Evolutionary conservation across 2,888 invertebrate species (phyloP).

Genomic region (Heliconius hortense): DNA sequence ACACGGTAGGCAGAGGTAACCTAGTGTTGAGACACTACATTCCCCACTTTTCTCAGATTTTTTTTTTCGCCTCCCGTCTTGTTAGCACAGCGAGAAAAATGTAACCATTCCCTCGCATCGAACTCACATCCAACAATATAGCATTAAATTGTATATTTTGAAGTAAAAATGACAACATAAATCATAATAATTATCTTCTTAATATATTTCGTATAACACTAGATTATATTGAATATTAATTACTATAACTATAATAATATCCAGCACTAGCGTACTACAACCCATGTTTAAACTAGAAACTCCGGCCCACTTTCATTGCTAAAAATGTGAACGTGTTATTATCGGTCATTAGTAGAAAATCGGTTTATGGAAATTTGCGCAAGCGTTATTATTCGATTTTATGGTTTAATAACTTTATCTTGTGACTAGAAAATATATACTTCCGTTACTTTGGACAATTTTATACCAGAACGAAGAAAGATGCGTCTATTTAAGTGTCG

Average conservation of each 20-base stretch:
- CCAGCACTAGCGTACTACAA: neutral
- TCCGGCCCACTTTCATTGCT: conserved; percentile 26
- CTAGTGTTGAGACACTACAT: no score
- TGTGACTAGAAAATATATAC: conserved; percentile 5
- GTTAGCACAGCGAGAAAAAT: no score
- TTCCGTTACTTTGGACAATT: neutral
- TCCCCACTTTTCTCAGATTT: no score
- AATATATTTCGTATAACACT: neutral
- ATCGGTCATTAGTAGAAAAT: conserved; percentile 26
- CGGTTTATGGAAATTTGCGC: conserved; percentile 25
- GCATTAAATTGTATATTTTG: no score
- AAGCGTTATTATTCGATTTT: conserved; percentile 21
- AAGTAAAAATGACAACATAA: no score
- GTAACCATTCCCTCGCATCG: no score
- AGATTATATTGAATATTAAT: neutral
- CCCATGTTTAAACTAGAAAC: conserved; percentile 24
- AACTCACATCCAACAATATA: no score
- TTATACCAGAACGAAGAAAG: neutral
- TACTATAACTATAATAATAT: neutral
- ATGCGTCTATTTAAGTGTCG: neutral
- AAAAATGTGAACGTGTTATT: conserved; percentile 32
- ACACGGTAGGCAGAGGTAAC: no score
- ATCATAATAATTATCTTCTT: no score
- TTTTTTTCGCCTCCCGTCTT: no score
- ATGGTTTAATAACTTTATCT: conserved; percentile 22